Conservation (phyloP, 2,113 vertebrate species). For the Apistogramma diplotaenia region DNA sequence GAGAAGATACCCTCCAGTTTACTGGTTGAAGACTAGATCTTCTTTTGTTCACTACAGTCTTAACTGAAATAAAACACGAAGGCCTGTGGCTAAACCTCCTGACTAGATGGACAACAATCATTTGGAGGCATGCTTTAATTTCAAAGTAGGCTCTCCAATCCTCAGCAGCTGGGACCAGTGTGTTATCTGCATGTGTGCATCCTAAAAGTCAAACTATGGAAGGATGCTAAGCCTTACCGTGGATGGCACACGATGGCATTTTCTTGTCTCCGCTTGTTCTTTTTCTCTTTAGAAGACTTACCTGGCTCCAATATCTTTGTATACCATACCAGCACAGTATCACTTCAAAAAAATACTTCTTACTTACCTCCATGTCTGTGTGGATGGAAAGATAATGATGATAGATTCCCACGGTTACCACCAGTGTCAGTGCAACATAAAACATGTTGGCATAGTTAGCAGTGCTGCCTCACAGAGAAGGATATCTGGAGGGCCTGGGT, state of each 20-base stretch:
- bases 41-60: not conserved
- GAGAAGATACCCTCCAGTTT: not conserved
- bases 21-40: not conserved
- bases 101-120: not conserved
- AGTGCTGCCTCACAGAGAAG: no score
- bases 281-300: not conserved
- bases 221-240: not conserved
- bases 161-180: not conserved
- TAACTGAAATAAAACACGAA: not conserved
- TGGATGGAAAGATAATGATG: not conserved
- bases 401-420: not conserved
- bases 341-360: not conserved
- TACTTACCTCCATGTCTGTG: not conserved
- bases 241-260: not conserved
- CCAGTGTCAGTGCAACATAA: not conserved
- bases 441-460: no score
- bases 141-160: not conserved
- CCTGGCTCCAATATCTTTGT: not conserved
- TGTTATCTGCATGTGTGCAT: not conserved
- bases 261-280: not conserved
- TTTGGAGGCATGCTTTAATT: not conserved
- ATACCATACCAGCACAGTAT: no score
- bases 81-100: not conserved
- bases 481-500: no score
- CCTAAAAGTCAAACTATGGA: not conserved